These are phyloP conservation scores for Paramormyrops kingsleyae DNA, from an alignment of 2,113 vertebrate species.

Conservation along the genomic window DNA sequence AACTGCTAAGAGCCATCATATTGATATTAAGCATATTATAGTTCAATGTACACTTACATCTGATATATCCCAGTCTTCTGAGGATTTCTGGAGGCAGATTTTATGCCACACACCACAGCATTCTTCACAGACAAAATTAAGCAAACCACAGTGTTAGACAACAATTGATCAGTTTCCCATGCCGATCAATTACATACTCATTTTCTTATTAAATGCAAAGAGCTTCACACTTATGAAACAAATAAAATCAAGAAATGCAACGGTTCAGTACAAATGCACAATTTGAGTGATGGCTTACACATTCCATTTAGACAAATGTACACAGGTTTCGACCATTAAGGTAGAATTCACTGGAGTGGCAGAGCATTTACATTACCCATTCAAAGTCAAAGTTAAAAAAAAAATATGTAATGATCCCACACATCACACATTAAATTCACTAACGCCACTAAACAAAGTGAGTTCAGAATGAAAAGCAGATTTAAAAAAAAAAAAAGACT, in stretches of 20 bases:
- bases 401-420: no score
- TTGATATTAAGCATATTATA: constrained; percentile 20
- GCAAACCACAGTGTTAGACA: constrained; percentile 10
- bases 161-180: background rate
- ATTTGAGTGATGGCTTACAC: no score
- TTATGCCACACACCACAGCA: constrained; percentile 24
- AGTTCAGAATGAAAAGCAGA: no score
- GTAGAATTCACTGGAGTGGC: no score
- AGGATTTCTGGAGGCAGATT: constrained; percentile 22
- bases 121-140: constrained; percentile 20
- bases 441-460: no score
- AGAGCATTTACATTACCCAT: no score
- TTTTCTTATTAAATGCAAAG: background rate
- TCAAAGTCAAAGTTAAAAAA: no score
- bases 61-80: constrained; percentile 27
- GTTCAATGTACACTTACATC: constrained; percentile 22
- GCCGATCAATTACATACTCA: background rate
- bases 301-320: no score
- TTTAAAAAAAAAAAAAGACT: no score
- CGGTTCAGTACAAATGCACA: no score
- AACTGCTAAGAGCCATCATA: constrained; percentile 18
- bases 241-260: background rate
- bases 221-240: background rate
- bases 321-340: no score
- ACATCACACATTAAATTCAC: no score